phyloP scores from a whole-genome alignment of 2,113 vertebrate species.

The Alosa alosa region DNA sequence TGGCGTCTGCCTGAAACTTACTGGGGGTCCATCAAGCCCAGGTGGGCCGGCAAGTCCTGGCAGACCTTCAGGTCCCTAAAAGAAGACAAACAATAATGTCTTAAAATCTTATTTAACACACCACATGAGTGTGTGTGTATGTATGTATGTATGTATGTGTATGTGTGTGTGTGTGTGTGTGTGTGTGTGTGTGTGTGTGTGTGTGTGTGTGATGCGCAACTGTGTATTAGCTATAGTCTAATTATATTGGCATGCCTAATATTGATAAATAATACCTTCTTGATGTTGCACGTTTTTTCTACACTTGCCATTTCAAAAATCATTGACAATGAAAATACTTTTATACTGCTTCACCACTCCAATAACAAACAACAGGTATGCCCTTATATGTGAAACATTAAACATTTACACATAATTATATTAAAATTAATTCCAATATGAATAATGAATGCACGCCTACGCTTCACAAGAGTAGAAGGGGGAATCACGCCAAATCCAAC shows the following conservation, averaged over 20 bases:
- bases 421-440: background rate
- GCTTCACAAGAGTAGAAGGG: background rate
- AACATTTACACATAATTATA: background rate
- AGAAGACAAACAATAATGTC: conserved; percentile 31
- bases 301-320: background rate
- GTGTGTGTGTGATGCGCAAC: background rate
- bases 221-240: background rate
- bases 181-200: background rate
- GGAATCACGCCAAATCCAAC: conserved; percentile 20
- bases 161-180: background rate
- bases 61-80: conserved; percentile 85
- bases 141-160: background rate
- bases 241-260: background rate
- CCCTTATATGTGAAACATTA: background rate
- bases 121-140: background rate
- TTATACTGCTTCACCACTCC: background rate
- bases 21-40: conserved; percentile 86
- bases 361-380: background rate
- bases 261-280: background rate
- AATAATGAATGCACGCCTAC: background rate
- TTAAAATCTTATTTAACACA: background rate
- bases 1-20: conserved; percentile 67
- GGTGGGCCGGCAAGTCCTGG: conserved; percentile 83
- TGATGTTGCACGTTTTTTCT: background rate
- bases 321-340: no score